phyloP scores from a whole-genome alignment of 2,797 vertebrate genomes.

The Cyclopterus lumpus region DNA sequence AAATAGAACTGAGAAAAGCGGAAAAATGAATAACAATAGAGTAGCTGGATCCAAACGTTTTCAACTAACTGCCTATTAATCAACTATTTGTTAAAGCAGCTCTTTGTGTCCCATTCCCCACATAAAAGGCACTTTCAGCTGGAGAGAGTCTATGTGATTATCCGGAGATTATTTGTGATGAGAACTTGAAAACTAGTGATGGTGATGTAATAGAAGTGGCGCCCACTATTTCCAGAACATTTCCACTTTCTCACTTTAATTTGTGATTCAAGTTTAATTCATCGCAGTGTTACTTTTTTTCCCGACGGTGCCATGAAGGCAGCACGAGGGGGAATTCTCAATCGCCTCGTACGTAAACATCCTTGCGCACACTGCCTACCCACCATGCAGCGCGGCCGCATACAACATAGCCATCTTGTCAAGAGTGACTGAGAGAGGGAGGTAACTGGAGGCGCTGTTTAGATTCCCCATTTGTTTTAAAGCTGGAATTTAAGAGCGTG shows the following conservation, averaged over 20 bases:
- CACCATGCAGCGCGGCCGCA: constrained; percentile 80
- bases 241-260: too few species aligned
- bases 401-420: constrained; percentile 88
- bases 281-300: not conserved
- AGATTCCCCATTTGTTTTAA: constrained; percentile 61
- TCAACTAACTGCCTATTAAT: not conserved
- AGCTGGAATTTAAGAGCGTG: constrained; percentile 40
- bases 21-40: not conserved
- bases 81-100: not conserved
- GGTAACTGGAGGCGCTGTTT: constrained; percentile 70
- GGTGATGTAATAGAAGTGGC: too few species aligned
- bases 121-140: not conserved
- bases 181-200: not conserved
- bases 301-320: constrained; percentile 39
- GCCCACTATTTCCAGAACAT: not conserved
- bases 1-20: not conserved
- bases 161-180: not conserved
- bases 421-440: constrained; percentile 78
- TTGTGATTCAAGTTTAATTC: too few species aligned
- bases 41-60: not conserved
- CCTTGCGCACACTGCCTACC: constrained; percentile 70
- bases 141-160: not conserved
- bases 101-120: not conserved
- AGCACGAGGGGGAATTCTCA: constrained; percentile 59
- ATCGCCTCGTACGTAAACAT: constrained; percentile 62